Evolutionary conservation across 2,113 vertebrate genomes (phyloP).

Genomic region (Murina feae): DNA sequence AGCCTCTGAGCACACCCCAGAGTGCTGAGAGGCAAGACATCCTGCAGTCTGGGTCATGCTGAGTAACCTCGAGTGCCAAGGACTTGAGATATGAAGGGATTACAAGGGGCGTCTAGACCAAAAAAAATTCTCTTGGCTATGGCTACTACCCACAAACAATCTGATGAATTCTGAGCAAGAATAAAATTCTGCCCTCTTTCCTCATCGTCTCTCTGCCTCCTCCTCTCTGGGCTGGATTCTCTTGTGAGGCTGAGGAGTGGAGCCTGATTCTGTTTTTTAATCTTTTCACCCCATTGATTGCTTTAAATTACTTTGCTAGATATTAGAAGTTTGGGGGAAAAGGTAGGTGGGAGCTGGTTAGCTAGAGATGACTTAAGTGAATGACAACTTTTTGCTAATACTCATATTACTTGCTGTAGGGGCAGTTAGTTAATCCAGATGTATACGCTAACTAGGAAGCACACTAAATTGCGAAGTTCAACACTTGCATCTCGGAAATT

Average conservation of each 20-base stretch:
- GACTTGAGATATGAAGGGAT: background rate
- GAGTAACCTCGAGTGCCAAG: background rate
- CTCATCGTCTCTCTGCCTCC: background rate
- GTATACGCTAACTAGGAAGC: background rate
- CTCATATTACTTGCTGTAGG: background rate
- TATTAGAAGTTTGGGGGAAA: background rate
- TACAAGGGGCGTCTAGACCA: background rate
- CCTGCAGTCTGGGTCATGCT: background rate
- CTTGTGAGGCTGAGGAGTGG: background rate
- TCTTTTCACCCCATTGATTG: background rate
- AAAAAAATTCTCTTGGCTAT: background rate
- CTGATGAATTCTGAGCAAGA: background rate
- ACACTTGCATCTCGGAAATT: background rate
- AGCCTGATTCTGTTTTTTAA: background rate
- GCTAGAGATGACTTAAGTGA: background rate
- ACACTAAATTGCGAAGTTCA: background rate
- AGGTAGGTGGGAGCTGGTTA: background rate
- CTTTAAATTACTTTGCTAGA: background rate
- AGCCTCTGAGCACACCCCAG: rapidly evolving
- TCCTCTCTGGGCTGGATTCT: background rate
- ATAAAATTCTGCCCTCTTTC: background rate
- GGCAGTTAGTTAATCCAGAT: background rate
- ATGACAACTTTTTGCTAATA: background rate
- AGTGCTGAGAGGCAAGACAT: background rate
- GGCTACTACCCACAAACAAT: background rate